Evolutionary conservation across 1,140 invertebrate species (phyloP).

Genomic region (Stegodyphus dumicola): DNA sequence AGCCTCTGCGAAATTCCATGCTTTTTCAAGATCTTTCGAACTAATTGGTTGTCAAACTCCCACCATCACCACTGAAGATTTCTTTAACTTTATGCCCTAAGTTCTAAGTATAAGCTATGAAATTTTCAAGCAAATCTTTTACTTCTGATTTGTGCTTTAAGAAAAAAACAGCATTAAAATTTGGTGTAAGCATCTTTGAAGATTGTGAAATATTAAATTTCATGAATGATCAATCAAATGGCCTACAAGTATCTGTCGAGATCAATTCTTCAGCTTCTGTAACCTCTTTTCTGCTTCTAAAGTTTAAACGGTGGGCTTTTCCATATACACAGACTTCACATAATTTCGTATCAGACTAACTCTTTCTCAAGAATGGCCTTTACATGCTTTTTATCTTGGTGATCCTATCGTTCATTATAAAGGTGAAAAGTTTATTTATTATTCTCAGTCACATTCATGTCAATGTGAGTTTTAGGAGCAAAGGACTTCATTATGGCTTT

Average conservation of each 20-base stretch:
- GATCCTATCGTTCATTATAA: too few relatives aligned
- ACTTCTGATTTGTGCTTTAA: constrained; percentile 44
- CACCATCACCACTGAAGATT: constrained; percentile 44
- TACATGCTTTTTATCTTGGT: too few relatives aligned
- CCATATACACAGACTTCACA: too few relatives aligned
- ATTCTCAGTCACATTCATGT: too few relatives aligned
- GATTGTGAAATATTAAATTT: constrained; percentile 20
- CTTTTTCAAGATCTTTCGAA: constrained; percentile 11
- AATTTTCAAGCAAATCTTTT: not conserved
- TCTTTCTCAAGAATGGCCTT: too few relatives aligned
- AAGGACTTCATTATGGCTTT: too few relatives aligned
- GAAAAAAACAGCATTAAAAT: constrained; percentile 8
- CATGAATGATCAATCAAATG: constrained; percentile 28
- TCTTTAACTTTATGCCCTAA: constrained; percentile 1
- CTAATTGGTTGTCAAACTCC: constrained; percentile 37
- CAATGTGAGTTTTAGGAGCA: too few relatives aligned
- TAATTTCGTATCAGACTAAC: too few relatives aligned
- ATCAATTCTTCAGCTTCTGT: constrained; percentile 11
- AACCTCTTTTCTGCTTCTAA: not conserved
- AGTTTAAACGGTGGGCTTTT: too few relatives aligned
- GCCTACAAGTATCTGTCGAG: not conserved
- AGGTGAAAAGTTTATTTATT: too few relatives aligned
- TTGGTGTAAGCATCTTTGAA: constrained; percentile 29
- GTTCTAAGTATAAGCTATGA: constrained; percentile 26
- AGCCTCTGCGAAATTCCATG: constrained; percentile 28